Conservation (phyloP, 2,888 invertebrate genomes). For the Acrobasis suavella region DNA sequence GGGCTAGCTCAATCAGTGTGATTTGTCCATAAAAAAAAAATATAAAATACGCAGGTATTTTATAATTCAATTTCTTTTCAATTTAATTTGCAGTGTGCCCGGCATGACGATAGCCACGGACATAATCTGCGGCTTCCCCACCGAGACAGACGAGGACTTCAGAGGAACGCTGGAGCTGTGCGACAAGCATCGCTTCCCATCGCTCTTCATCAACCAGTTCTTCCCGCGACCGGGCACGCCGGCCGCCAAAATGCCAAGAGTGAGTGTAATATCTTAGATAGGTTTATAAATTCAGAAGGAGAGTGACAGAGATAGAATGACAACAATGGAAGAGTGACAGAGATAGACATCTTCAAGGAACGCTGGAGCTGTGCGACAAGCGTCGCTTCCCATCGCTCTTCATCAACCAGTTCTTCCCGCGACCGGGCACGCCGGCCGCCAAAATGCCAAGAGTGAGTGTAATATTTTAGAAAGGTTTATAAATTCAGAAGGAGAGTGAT, state of each 20-base stretch:
- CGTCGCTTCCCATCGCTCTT: constrained; percentile 96
- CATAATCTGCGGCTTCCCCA: constrained; percentile 99
- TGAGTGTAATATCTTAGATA: constrained; percentile 33
- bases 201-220: constrained; percentile 98
- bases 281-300: too few relatives aligned
- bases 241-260: constrained; percentile 92
- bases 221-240: constrained; percentile 98
- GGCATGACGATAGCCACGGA: constrained; percentile 98
- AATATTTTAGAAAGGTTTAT: too few relatives aligned
- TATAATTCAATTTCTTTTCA: too few relatives aligned
- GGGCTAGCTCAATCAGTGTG: too few relatives aligned
- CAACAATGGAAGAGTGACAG: too few relatives aligned
- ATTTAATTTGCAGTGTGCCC: constrained; percentile 85
- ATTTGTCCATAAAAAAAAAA: too few relatives aligned
- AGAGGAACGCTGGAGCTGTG: constrained; percentile 93
- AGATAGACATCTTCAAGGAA: constrained; percentile 96
- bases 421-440: constrained; percentile 98
- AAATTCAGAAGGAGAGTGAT: too few relatives aligned
- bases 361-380: constrained; percentile 90
- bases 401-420: constrained; percentile 98
- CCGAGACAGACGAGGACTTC: constrained; percentile 95
- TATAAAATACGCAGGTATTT: too few relatives aligned
- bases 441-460: constrained; percentile 85
- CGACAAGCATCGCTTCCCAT: constrained; percentile 93
- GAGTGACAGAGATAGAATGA: too few relatives aligned